Evolutionary conservation across 2,888 invertebrate genomes (phyloP), one percentile per base, ranked within the genome.

Genomic region (Euzophera pinguis): DNA sequence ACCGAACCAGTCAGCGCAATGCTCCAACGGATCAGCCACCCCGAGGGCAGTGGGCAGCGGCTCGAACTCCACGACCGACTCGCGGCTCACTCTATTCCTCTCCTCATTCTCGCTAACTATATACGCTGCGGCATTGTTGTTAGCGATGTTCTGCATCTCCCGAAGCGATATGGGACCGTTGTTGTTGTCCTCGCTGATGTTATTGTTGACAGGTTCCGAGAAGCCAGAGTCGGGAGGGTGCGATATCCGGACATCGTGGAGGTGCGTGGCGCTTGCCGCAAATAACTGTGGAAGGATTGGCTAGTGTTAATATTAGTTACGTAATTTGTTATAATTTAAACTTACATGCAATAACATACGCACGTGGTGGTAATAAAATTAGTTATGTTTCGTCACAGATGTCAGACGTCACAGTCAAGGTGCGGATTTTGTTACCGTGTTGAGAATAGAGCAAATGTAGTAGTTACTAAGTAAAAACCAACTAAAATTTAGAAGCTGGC

Each of bases 101-200:
- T 90, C 86, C 59, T 91, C 91, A 56, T 90, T 90, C 63, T 90
- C 90, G 63, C 89, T 90, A 60, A 81, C 78, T 64, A 91, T 91
- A 73, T 91, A 91, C 10, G 84, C 88, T 0, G 84, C 78, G 0
- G 91, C 91, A 61, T 91, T 91, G 73, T 91, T 91, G 73, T 91
- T 91, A 56, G 90, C 91, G 63, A 91, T 91, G 75, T 91, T 91
- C 76, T 91, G 91, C 85, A 91, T 84, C 73, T 91, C 91, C 16
- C 90, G 86, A 51, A 89, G 73, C 13, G 91, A 91, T 60, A 91
- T 91, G 29, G 91, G 91, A 0, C 91, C 91, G 66, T 91, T 91
- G 79, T 91, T 91, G 76, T 91, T 91, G 75, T 91, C 91, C 61
- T 91, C 91, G 66, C 75, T 78, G 66, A 85, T 75, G 71, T 87